Evolutionary conservation across 2,113 vertebrate genomes (phyloP).

Genomic region (Oncorhynchus mykiss): DNA sequence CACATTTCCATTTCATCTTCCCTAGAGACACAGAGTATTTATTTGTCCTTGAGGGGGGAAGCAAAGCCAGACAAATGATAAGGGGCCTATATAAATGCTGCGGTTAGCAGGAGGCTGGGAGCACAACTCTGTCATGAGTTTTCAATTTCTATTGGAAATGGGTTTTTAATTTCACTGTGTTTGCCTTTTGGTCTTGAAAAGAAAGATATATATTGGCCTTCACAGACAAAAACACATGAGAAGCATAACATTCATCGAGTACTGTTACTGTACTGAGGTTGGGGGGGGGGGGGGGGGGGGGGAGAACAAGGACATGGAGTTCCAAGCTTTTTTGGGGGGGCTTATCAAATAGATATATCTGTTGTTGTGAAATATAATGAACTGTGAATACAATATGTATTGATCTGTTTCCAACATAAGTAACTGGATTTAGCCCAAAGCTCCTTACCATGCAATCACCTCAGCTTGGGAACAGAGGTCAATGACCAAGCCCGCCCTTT

Average conservation of each 20-base stretch:
- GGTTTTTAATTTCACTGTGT: too few species aligned
- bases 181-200: too few species aligned
- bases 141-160: too few species aligned
- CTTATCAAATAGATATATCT: too few species aligned
- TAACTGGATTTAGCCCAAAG: neutral
- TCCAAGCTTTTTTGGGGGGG: too few species aligned
- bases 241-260: too few species aligned
- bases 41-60: constrained; percentile 37
- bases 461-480: constrained; percentile 21
- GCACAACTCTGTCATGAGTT: constrained; percentile 18
- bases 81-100: constrained; percentile 28
- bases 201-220: too few species aligned
- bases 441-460: neutral
- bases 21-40: constrained; percentile 41
- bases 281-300: too few species aligned
- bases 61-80: constrained; percentile 38
- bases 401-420: neutral
- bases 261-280: too few species aligned
- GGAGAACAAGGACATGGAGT: too few species aligned
- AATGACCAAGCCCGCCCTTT: constrained; percentile 8
- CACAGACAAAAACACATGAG: too few species aligned
- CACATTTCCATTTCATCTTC: constrained; percentile 29
- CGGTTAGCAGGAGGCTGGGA: constrained; percentile 21
- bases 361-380: constrained; percentile 4
- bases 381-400: neutral